Percentiles rank a stretch among this genome's conserved stretches.
Conservation (phyloP, 2,113 vertebrate species). For the Callipepla californica region DNA sequence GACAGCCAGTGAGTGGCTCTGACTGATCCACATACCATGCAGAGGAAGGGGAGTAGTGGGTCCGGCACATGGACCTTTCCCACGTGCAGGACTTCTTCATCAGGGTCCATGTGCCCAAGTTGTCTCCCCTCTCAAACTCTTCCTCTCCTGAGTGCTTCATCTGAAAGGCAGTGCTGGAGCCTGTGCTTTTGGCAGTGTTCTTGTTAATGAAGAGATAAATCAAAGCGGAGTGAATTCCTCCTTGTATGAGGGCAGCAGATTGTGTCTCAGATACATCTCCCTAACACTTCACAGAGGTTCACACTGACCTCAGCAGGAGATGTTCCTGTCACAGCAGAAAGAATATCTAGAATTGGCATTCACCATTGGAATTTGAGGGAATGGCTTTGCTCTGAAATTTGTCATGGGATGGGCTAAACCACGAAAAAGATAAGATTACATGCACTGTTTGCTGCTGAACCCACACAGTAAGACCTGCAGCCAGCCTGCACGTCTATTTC, state of each 20-base stretch:
- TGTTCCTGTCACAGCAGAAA: neutral
- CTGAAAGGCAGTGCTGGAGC: neutral
- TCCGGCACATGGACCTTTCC: neutral
- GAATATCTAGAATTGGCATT: neutral
- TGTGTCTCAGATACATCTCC: neutral
- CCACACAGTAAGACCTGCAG: neutral
- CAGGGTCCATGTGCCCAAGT: rapidly evolving
- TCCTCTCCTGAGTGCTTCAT: neutral
- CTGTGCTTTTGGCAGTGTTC: neutral
- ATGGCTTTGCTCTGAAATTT: neutral
- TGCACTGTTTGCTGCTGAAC: neutral
- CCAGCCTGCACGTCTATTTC: neutral
- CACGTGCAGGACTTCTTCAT: neutral
- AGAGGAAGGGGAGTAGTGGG: neutral
- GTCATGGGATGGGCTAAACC: neutral
- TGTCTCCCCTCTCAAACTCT: neutral
- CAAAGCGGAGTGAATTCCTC: neutral
- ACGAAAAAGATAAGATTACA: neutral
- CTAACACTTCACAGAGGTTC: neutral
- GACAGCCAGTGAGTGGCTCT: neutral
- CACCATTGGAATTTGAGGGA: neutral
- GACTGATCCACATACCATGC: neutral
- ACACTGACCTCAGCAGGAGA: neutral
- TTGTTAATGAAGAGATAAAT: conserved; percentile 12
- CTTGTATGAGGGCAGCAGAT: neutral